Conservation (phyloP, 2,797 vertebrate genomes). For the Danionella dracula region DNA sequence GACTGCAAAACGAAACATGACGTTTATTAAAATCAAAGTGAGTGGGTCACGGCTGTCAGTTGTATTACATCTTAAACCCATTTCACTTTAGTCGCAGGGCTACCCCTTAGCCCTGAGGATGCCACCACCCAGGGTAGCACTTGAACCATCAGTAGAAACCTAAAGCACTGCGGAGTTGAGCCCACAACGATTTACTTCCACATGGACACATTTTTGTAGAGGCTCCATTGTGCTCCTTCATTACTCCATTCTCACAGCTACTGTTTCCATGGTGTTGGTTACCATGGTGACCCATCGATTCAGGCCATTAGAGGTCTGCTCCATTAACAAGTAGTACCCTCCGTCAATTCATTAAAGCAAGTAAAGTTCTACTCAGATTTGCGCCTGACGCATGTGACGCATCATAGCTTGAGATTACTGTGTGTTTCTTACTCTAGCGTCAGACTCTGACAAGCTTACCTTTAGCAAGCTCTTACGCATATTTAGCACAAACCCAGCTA, state of each 20-base stretch:
- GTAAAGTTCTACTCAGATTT: neutral
- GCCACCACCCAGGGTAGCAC: neutral
- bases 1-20: neutral
- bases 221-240: slow-evolving; percentile 36
- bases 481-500: neutral
- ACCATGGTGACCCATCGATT: slow-evolving; percentile 31
- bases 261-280: slow-evolving; percentile 41
- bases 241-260: slow-evolving; percentile 34
- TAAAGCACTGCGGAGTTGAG: neutral
- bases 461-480: neutral
- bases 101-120: neutral
- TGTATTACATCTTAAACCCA: slow-evolving; percentile 21
- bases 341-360: slow-evolving; percentile 11
- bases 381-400: no score
- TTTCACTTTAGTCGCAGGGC: slow-evolving; percentile 7
- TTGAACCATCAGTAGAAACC: neutral
- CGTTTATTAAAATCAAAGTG: neutral
- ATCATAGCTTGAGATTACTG: slow-evolving; percentile 5
- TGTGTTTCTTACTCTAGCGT: neutral
- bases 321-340: slow-evolving; percentile 7
- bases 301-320: slow-evolving; percentile 4
- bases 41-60: slow-evolving; percentile 22
- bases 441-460: slow-evolving; percentile 12
- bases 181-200: slow-evolving; percentile 26
- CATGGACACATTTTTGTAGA: slow-evolving; percentile 33